Evolutionary conservation across 2,888 invertebrate species (phyloP), one percentile per base, ranked within the genome.

Genomic region (Busseola fusca): DNA sequence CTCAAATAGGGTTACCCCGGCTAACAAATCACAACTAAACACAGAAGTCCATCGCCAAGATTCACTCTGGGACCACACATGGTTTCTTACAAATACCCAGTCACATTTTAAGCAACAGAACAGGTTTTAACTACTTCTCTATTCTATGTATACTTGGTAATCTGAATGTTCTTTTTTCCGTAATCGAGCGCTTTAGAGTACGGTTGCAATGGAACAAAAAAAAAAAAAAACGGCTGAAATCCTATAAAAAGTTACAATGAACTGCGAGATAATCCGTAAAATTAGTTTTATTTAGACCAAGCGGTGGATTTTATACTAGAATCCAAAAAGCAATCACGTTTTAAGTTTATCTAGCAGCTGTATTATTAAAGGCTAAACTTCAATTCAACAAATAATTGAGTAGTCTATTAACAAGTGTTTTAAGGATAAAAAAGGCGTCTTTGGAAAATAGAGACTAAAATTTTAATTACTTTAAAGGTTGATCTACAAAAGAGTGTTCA

Each of bases 1-100:
- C 27, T 64, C 62, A 66, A 37, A 66, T 70, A 83, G 84, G 83
- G 83, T 75, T 79, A 76, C 64, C 67, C 40, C 65, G 40, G n/a
- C 52, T 37, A 27, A 67, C 52, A 66, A 40, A 40, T 60, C 27
- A 69, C 54, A n/a, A 58, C 34, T 21, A 48, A 34, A 48, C 45
- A 59, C 34, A 48, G 1, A 40, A 62, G 21, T 37, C 34, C n/a
- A 64, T 54, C 10, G 64, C 52, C 58, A 27, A 69, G 62, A 59
- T 76, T 30, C 40, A 48, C 18, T 58, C 40, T 52, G n/a, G n/a
- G 50, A 69, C 18, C 25, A 64, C 42, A 42, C 25, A 56, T 27
- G 42, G 54, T 60, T 56, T 56, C 40, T 50, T 58, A 40, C 18
- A 10, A 9, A 62, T 50, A 52, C 25, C 30, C 42, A 48, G 45